Percentiles rank a stretch among this genome's conserved stretches.
phyloP scores from a whole-genome alignment of 2,797 vertebrate species.

The Lindbergichthys nudifrons region DNA sequence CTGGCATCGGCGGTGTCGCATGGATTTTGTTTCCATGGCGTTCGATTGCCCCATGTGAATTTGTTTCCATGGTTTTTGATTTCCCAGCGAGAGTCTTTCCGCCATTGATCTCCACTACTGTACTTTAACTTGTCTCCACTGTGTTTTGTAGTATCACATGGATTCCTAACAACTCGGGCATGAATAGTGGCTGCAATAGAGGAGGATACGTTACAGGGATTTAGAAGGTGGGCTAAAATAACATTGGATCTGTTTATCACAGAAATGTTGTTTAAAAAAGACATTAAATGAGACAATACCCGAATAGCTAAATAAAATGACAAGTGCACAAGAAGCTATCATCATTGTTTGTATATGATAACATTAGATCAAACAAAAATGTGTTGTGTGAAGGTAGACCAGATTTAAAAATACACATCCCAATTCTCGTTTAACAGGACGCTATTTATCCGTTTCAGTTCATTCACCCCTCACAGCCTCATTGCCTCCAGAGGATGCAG shows the following conservation, averaged over 20 bases:
- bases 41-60: constrained; percentile 69
- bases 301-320: not conserved
- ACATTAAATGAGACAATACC: not conserved
- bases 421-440: no score
- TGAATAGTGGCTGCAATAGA: constrained; percentile 7
- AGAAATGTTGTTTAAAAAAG: not conserved
- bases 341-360: no score
- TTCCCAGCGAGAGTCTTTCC: constrained; percentile 59
- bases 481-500: no score
- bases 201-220: constrained; percentile 13
- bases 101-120: constrained; percentile 56
- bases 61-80: constrained; percentile 78
- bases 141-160: constrained; percentile 46
- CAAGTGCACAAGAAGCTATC: no score
- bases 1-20: constrained; percentile 54
- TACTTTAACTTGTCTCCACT: constrained; percentile 61
- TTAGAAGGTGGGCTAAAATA: constrained; percentile 1
- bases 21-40: constrained; percentile 73
- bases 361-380: no score
- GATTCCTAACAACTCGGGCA: constrained; percentile 37
- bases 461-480: no score
- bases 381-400: no score
- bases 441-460: not conserved
- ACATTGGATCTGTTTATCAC: not conserved
- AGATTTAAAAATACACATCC: no score